Base-by-base conservation (phyloP, 2,113 vertebrate genomes). In the Micronycteris hirsuta region DNA sequence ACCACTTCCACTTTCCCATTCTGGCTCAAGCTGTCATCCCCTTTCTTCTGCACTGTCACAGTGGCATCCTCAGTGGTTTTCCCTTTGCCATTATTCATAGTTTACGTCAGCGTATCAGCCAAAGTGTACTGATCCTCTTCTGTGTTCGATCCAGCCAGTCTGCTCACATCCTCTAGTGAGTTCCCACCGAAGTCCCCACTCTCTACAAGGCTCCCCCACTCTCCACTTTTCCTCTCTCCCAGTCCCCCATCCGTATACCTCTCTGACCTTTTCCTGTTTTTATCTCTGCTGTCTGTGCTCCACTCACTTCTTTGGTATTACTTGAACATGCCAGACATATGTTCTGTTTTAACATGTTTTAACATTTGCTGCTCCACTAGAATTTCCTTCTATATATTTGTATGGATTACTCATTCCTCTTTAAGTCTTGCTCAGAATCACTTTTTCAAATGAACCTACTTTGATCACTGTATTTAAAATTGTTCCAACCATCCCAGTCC, bases 261-360 rank as follows among this genome's bases (percentile, higher is more conserved):
- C 38, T 56, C 26, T 82, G 16, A 15, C 36, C 70, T 33, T 36
- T 43, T 85, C 33, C 56, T 91, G 7, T 56, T 73, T 52, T n/a
- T 6, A 10, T n/a, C 38, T 58, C 11, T 54, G 63, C 36, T 65
- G 12, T 22, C 14, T 71, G 22, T 61, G 12, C 28, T 47, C 41
- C n/a, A 52, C 49, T 89, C 68, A 73, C 24, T 56, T 83, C 54
- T 89, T 85, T 78, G 47, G 45, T 76, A 58, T 11, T 80, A 71
- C n/a, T 68, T 43, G 14, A 43, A 81, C n/a, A 16, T n/a, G 45
- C 28, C n/a, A 90, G 63, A 71, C 3, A 36, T 8, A 41, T 12
- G 85, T 74, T 5, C 84, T 61, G 13, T 70, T 71, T 84, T 90
- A 91, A 33, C 52, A 26, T 15, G 3, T 96, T 96, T 76, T 86